Conservation (phyloP, 2,113 vertebrate genomes). For the Physeter macrocephalus region DNA sequence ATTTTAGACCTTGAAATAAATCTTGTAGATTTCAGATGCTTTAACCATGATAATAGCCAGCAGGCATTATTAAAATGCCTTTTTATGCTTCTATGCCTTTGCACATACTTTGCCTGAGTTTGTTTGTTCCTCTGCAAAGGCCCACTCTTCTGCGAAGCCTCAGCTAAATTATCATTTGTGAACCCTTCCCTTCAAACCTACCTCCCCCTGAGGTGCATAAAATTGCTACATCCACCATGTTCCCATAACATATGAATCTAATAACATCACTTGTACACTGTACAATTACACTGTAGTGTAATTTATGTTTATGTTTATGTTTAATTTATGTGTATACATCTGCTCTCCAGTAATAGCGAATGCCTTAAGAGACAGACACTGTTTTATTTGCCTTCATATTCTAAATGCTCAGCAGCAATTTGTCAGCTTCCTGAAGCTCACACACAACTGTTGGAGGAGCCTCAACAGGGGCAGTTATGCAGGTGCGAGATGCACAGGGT, state of each 20-base stretch:
- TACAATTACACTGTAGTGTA: not conserved
- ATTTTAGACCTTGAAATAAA: not conserved
- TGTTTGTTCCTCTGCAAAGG: not conserved
- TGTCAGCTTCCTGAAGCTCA: not conserved
- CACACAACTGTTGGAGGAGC: not conserved
- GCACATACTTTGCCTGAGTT: not conserved
- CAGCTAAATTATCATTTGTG: not conserved
- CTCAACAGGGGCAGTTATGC: not conserved
- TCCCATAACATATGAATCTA: not conserved
- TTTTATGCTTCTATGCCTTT: not conserved
- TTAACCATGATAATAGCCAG: not conserved
- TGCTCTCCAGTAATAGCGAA: not conserved
- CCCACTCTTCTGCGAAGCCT: not conserved
- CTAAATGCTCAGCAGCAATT: not conserved
- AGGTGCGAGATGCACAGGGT: not conserved
- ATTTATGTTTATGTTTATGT: not conserved
- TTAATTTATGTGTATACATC: not conserved
- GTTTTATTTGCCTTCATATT: not conserved
- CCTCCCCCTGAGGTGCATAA: not conserved
- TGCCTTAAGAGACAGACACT: not conserved
- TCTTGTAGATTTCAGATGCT: not conserved
- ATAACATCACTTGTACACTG: not conserved
- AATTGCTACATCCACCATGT: not conserved
- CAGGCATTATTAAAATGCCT: not conserved
- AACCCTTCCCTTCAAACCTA: not conserved